Conservation (phyloP, 1,140 invertebrate genomes). For the Drosophila ercepeae region DNA sequence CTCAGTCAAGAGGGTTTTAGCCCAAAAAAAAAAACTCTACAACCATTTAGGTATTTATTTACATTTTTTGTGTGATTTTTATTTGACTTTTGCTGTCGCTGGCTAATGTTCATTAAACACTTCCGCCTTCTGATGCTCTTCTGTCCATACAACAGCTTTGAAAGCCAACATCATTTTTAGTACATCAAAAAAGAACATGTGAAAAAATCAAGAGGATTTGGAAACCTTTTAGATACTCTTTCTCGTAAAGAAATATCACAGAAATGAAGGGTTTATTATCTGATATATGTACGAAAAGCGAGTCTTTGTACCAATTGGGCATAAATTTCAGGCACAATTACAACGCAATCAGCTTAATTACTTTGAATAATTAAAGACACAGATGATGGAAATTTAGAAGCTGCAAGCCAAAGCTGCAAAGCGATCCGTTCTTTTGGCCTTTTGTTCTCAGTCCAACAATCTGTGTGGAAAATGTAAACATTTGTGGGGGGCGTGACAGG, state of each 20-base stretch:
- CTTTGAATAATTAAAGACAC: slow-evolving; percentile 70
- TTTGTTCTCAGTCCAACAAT: not conserved
- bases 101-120: slow-evolving; percentile 70
- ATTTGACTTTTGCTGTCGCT: slow-evolving; percentile 41
- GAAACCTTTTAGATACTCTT: not conserved
- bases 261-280: too few relatives aligned
- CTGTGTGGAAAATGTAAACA: slow-evolving; percentile 15
- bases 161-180: slow-evolving; percentile 15
- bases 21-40: slow-evolving; percentile 8
- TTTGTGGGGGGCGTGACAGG: slow-evolving; percentile 21
- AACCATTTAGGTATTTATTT: slow-evolving; percentile 29
- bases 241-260: too few relatives aligned
- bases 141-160: slow-evolving; percentile 14
- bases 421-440: slow-evolving; percentile 10
- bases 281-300: too few relatives aligned
- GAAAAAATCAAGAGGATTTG: slow-evolving; percentile 7
- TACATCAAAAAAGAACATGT: slow-evolving; percentile 7
- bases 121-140: slow-evolving; percentile 52
- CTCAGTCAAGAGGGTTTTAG: slow-evolving; percentile 34
- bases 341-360: slow-evolving; percentile 73
- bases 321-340: slow-evolving; percentile 69
- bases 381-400: slow-evolving; percentile 22
- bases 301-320: too few relatives aligned
- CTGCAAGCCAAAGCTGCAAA: not conserved
- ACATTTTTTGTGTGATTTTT: slow-evolving; percentile 20